phyloP scores from a whole-genome alignment of 2,888 invertebrate genomes.

The Galeruca laticollis region DNA sequence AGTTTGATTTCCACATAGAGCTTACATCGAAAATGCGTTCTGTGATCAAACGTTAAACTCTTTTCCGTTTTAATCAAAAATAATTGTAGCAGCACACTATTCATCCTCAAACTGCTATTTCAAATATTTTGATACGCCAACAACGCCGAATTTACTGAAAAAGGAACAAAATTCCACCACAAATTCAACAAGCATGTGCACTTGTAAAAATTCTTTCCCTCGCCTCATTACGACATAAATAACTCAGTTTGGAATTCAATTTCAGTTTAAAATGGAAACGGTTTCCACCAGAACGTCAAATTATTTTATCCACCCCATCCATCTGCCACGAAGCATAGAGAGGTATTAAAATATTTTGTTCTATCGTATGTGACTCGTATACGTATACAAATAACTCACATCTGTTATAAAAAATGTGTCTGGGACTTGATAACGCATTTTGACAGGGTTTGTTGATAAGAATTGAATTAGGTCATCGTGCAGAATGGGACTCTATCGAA shows the following conservation, averaged over 20 bases:
- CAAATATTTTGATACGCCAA: slow-evolving; percentile 22
- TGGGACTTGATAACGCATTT: not conserved
- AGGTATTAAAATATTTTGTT: slow-evolving; percentile 54
- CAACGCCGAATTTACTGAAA: slow-evolving; percentile 9
- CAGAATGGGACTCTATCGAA: too few species aligned
- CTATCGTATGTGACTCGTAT: slow-evolving; percentile 47
- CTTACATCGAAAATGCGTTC: too few species aligned
- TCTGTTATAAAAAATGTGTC: not conserved
- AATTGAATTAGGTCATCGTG: not conserved
- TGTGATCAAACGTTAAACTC: not conserved
- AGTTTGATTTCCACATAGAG: too few species aligned
- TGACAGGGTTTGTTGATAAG: not conserved
- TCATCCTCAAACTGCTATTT: slow-evolving; percentile 7
- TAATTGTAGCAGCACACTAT: not conserved
- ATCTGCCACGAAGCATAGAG: slow-evolving; percentile 33
- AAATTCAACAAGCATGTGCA: slow-evolving; percentile 30
- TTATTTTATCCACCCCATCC: slow-evolving; percentile 51
- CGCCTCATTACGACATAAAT: slow-evolving; percentile 41
- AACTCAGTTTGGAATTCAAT: slow-evolving; percentile 28
- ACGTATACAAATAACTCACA: not conserved
- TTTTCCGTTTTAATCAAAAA: not conserved
- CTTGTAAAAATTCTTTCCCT: slow-evolving; percentile 31
- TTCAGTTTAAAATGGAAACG: slow-evolving; percentile 15
- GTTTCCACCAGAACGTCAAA: slow-evolving; percentile 48
- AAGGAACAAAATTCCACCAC: slow-evolving; percentile 11